Conservation (phyloP, 1,140 invertebrate genomes). For the Drosophila sproati region DNA sequence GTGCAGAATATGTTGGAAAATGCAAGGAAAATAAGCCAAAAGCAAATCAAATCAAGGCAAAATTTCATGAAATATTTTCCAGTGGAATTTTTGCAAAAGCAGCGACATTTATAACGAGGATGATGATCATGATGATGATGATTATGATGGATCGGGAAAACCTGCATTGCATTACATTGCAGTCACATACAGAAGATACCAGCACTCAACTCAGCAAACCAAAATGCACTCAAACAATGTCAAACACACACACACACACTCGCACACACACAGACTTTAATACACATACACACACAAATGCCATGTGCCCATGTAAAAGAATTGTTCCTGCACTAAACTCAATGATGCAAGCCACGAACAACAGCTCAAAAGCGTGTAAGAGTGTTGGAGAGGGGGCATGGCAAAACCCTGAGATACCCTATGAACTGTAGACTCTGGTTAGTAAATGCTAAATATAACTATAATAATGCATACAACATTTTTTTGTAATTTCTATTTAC, state of each 20-base stretch:
- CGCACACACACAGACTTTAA: not conserved
- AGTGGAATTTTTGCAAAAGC: slow-evolving; percentile 13
- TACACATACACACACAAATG: slow-evolving; percentile 13
- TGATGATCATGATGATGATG: slow-evolving; percentile 8
- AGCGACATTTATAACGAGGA: slow-evolving; percentile 32
- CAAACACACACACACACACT: slow-evolving; percentile 24
- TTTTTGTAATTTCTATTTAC: too few relatives aligned
- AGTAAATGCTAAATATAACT: not conserved
- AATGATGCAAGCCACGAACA: slow-evolving; percentile 45
- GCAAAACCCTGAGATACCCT: slow-evolving; percentile 5
- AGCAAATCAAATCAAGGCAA: slow-evolving; percentile 29
- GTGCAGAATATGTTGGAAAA: slow-evolving; percentile 5
- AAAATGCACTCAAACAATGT: slow-evolving; percentile 41
- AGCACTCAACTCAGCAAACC: slow-evolving; percentile 5
- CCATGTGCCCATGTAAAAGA: slow-evolving; percentile 22
- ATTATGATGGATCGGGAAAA: slow-evolving; percentile 27
- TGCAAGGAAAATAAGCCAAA: slow-evolving; percentile 17
- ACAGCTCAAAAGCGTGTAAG: slow-evolving; percentile 17
- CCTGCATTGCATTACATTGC: slow-evolving; percentile 40
- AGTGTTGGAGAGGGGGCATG: too few relatives aligned
- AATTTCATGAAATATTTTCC: slow-evolving; percentile 26
- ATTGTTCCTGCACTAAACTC: slow-evolving; percentile 54
- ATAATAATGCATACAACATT: too few relatives aligned
- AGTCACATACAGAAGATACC: slow-evolving; percentile 27
- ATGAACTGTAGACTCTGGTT: not conserved